A percentile compares a stretch with the other conserved stretches of the same genome.
Evolutionary conservation across 2,888 invertebrate species (phyloP).

Genomic region (Deroplatys truncata): DNA sequence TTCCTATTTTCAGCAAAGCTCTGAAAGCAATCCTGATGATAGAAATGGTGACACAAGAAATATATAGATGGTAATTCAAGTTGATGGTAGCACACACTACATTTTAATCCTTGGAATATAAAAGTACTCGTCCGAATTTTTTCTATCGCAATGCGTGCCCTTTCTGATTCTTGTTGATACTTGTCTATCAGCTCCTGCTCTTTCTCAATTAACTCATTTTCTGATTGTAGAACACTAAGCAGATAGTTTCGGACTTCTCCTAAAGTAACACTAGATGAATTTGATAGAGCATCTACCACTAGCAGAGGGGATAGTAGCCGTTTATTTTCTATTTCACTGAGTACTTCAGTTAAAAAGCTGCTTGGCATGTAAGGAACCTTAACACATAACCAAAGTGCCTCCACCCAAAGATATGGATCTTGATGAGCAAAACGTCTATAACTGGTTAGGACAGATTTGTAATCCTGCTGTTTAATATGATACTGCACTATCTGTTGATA

Average conservation of each 20-base stretch:
- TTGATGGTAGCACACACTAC: too few relatives aligned
- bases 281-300: constrained; percentile 84
- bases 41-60: too few relatives aligned
- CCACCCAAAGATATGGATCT: constrained; percentile 82
- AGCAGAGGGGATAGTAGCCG: constrained; percentile 81
- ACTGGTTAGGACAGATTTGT: constrained; percentile 66
- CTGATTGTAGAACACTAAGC: constrained; percentile 66
- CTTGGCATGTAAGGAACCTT: constrained; percentile 56
- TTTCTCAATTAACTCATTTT: constrained; percentile 67
- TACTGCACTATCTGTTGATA: constrained; percentile 65
- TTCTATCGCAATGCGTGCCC: constrained; percentile 68
- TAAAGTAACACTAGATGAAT: constrained; percentile 68
- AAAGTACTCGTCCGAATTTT: constrained; percentile 55
- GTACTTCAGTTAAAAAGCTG: constrained; percentile 50
- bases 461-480: constrained; percentile 68
- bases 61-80: too few relatives aligned
- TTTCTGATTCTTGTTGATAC: constrained; percentile 70
- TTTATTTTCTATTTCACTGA: constrained; percentile 55
- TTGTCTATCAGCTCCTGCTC: constrained; percentile 72
- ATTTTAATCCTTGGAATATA: too few relatives aligned
- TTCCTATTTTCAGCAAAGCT: too few relatives aligned
- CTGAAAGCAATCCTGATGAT: too few relatives aligned
- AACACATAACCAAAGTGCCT: constrained; percentile 74
- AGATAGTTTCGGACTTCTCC: constrained; percentile 72
- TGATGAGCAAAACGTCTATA: constrained; percentile 75